Conservation (phyloP, 2,797 vertebrate genomes). For the Typhlichthys eigenmanni region DNA sequence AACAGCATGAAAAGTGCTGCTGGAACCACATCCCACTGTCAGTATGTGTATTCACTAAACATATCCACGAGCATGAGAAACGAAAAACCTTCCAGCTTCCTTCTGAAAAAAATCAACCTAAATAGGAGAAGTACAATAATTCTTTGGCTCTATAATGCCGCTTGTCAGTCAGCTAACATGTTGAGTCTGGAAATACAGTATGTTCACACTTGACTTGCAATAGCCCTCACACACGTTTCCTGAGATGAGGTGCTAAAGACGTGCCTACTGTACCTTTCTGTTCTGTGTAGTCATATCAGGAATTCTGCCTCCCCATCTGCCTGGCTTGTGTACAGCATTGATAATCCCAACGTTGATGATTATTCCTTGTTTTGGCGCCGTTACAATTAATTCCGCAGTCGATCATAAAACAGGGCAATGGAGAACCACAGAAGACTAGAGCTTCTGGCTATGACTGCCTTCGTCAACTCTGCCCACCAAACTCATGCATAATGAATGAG, state of each 20-base stretch:
- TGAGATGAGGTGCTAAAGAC: not conserved
- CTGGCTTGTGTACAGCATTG: conserved; percentile 42
- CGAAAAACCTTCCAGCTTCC: not conserved
- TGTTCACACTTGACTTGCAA: not conserved
- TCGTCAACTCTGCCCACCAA: conserved; percentile 60
- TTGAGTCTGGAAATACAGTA: no score
- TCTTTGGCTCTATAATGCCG: no score
- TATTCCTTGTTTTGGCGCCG: conserved; percentile 27
- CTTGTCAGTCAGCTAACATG: no score
- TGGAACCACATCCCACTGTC: no score
- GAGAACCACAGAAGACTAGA: conserved; percentile 50
- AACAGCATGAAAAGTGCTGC: not conserved
- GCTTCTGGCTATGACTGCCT: conserved; percentile 69
- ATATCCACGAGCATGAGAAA: no score
- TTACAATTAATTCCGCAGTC: conserved; percentile 44
- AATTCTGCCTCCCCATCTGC: conserved; percentile 51
- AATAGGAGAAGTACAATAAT: no score
- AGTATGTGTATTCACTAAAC: no score
- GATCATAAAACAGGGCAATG: conserved; percentile 59
- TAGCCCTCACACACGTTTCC: conserved; percentile 12
- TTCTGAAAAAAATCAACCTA: no score
- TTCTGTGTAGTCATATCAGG: conserved; percentile 50
- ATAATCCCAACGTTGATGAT: conserved; percentile 55
- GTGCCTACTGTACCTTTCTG: conserved; percentile 47
- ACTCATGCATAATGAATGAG: conserved; percentile 74